Percentiles rank a stretch among this genome's conserved stretches.
Evolutionary conservation across 1,140 invertebrate species (phyloP).

Genomic region (Hyphantria cunea): DNA sequence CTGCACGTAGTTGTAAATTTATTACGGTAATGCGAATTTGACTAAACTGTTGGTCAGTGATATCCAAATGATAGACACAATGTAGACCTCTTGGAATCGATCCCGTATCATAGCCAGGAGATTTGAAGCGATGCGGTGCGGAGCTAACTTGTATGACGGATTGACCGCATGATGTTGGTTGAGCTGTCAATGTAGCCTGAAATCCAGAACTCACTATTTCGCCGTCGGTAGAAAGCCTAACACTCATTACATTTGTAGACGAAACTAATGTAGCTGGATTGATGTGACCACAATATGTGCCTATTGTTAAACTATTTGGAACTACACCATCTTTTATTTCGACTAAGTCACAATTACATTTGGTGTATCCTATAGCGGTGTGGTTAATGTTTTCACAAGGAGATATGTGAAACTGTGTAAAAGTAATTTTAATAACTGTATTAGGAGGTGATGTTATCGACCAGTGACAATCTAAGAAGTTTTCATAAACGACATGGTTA

Average conservation of each 20-base stretch:
- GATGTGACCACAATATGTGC: slow-evolving; percentile 85
- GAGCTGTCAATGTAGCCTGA: slow-evolving; percentile 76
- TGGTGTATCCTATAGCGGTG: slow-evolving; percentile 72
- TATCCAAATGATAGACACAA: slow-evolving; percentile 57
- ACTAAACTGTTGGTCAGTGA: slow-evolving; percentile 32
- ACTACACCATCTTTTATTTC: slow-evolving; percentile 87
- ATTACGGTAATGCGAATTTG: slow-evolving; percentile 52
- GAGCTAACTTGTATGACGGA: slow-evolving; percentile 73
- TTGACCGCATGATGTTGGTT: slow-evolving; percentile 49
- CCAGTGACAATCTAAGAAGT: slow-evolving; percentile 78
- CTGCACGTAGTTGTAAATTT: slow-evolving; percentile 47
- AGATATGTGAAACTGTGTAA: slow-evolving; percentile 82
- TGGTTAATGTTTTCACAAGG: slow-evolving; percentile 52
- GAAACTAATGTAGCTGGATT: slow-evolving; percentile 81
- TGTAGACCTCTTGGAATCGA: slow-evolving; percentile 53
- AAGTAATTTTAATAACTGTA: slow-evolving; percentile 82
- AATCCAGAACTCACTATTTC: slow-evolving; percentile 83
- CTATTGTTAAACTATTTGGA: slow-evolving; percentile 83
- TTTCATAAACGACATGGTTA: slow-evolving; percentile 58
- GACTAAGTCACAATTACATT: slow-evolving; percentile 85
- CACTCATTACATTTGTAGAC: slow-evolving; percentile 82
- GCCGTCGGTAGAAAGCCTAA: slow-evolving; percentile 85
- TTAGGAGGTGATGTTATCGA: slow-evolving; percentile 71
- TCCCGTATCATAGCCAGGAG: slow-evolving; percentile 56
- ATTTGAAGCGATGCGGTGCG: slow-evolving; percentile 77